Conservation (phyloP, 2,888 invertebrate species). For the Drosophila subsilvestris region DNA sequence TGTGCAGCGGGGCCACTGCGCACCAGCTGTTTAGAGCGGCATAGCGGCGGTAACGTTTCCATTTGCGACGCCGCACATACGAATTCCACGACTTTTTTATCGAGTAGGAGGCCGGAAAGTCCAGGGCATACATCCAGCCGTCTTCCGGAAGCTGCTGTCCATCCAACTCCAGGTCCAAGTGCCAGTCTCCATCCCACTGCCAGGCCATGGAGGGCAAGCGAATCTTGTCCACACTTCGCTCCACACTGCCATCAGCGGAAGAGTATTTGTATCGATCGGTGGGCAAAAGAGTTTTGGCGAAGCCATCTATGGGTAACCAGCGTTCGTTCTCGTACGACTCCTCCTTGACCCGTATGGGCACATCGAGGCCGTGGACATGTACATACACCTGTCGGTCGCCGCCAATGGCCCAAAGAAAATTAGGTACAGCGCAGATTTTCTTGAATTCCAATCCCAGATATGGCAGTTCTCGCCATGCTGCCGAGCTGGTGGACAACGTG, state of each 20-base stretch:
- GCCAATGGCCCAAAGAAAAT: constrained; percentile 96
- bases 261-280: constrained; percentile 95
- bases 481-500: constrained; percentile 91
- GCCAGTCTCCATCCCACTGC: constrained; percentile 99
- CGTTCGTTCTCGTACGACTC: constrained; percentile 97
- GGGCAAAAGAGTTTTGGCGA: constrained; percentile 91
- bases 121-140: constrained; percentile 97
- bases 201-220: constrained; percentile 96
- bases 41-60: constrained; percentile 94
- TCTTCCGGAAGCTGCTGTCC: constrained; percentile 95
- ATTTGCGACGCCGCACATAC: constrained; percentile 94
- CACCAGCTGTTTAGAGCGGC: constrained; percentile 97
- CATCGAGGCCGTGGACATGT: constrained; percentile 94
- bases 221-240: constrained; percentile 91
- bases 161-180: constrained; percentile 91
- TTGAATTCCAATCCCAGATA: constrained; percentile 95
- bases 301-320: constrained; percentile 96
- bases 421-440: constrained; percentile 92
- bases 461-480: constrained; percentile 92
- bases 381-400: constrained; percentile 97
- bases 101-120: constrained; percentile 93
- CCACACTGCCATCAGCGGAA: constrained; percentile 91
- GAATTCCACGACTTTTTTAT: constrained; percentile 94
- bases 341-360: constrained; percentile 95
- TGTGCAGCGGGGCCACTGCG: constrained; percentile 93